These are phyloP conservation scores for Ophraella communa DNA, from an alignment of 2,888 invertebrate genomes.

Conservation along the genomic window DNA sequence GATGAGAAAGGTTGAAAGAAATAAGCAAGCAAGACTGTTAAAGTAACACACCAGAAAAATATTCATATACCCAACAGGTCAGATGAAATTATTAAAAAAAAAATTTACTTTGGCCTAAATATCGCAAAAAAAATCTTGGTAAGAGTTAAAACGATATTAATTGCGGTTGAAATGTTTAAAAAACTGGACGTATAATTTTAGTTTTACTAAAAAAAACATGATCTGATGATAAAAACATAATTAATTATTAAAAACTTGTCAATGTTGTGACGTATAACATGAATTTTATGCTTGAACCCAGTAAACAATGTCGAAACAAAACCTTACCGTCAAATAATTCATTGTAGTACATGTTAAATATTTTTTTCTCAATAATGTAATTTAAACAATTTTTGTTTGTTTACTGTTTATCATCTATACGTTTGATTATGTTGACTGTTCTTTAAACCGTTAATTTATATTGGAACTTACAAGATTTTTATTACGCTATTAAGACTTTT, in stretches of 20 bases:
- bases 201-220: neutral
- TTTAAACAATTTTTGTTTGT: too few species aligned
- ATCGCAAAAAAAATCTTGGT: neutral
- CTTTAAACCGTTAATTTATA: neutral
- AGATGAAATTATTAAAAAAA: slow-evolving; percentile 12
- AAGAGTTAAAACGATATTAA: neutral
- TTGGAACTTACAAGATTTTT: slow-evolving; percentile 12
- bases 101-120: slow-evolving; percentile 8
- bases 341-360: too few species aligned
- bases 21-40: slow-evolving; percentile 31
- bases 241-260: neutral
- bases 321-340: too few species aligned
- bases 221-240: neutral
- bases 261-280: neutral
- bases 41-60: slow-evolving; percentile 32
- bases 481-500: slow-evolving; percentile 14
- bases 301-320: too few species aligned
- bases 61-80: slow-evolving; percentile 14
- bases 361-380: too few species aligned
- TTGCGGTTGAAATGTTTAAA: neutral
- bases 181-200: neutral
- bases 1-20: slow-evolving; percentile 38
- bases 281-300: too few species aligned
- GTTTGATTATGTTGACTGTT: too few species aligned
- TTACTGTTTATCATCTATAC: too few species aligned